A percentile compares a stretch with the other conserved stretches of the same genome.
These are phyloP conservation scores for Peromyscus attwateri DNA, from an alignment of 2,797 vertebrate species.

Conservation along the genomic window DNA sequence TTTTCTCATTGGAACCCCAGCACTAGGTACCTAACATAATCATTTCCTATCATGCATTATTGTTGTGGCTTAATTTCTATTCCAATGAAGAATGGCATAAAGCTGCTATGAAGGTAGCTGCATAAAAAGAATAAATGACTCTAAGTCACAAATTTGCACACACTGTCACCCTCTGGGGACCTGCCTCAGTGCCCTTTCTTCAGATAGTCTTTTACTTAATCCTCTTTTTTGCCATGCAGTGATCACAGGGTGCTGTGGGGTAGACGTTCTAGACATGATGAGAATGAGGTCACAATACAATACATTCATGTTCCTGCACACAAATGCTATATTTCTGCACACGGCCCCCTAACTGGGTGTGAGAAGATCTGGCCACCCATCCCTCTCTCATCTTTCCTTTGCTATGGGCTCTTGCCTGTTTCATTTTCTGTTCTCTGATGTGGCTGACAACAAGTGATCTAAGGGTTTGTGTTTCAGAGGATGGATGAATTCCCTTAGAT, in stretches of 20 bases:
- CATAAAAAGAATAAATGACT: neutral
- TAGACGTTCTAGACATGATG: neutral
- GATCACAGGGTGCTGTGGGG: neutral
- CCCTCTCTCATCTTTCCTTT: neutral
- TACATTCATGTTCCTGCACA: neutral
- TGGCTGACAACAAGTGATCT: neutral
- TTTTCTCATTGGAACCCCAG: neutral
- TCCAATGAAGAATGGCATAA: neutral
- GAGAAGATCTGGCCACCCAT: neutral
- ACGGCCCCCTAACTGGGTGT: neutral
- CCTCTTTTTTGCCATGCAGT: neutral
- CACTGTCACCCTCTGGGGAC: neutral
- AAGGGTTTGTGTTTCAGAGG: neutral
- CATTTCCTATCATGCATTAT: neutral
- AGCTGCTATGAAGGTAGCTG: neutral
- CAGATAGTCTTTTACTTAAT: neutral
- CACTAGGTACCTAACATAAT: neutral
- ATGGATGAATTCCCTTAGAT: neutral
- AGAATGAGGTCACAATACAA: neutral
- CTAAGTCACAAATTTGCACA: neutral
- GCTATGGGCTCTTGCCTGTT: neutral
- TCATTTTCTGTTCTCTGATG: neutral
- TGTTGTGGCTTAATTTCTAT: conserved; percentile 31
- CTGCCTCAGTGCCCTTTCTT: neutral
- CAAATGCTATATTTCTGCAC: neutral